These are phyloP conservation scores for Catonia carolina DNA, from an alignment of 2,888 invertebrate species.

Conservation along the genomic window DNA sequence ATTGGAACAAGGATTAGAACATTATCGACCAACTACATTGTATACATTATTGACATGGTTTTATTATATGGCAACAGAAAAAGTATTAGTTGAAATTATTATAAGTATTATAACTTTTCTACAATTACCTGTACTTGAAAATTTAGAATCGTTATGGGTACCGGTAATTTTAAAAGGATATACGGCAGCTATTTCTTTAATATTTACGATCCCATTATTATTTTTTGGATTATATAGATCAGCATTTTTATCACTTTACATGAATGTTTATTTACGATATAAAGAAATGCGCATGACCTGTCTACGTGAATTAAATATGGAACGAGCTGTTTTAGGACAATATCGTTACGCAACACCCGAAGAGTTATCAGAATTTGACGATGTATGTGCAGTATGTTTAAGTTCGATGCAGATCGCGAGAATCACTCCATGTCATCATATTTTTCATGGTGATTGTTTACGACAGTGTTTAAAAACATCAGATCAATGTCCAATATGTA, in stretches of 20 bases:
- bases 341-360: conserved; percentile 52
- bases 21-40: conserved; percentile 60
- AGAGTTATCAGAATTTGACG: conserved; percentile 62
- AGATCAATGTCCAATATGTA: conserved; percentile 68
- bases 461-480: conserved; percentile 63
- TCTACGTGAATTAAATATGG: conserved; percentile 48
- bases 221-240: conserved; percentile 53
- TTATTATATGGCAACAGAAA: conserved; percentile 66
- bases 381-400: conserved; percentile 72
- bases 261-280: conserved; percentile 57
- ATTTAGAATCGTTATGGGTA: conserved; percentile 63
- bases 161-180: conserved; percentile 57
- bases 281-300: conserved; percentile 49
- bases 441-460: conserved; percentile 72
- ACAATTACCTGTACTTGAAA: conserved; percentile 57
- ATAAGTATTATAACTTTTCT: conserved; percentile 52
- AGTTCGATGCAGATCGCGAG: conserved; percentile 62
- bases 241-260: conserved; percentile 52
- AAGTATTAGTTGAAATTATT: conserved; percentile 61
- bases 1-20: conserved; percentile 64
- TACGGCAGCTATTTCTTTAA: conserved; percentile 51
- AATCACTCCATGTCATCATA: conserved; percentile 71
- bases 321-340: conserved; percentile 50
- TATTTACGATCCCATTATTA: conserved; percentile 51
- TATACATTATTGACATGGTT: conserved; percentile 60